Base-by-base conservation (phyloP, 64 coral and sea anemone species). In the Montipora cactus region DNA sequence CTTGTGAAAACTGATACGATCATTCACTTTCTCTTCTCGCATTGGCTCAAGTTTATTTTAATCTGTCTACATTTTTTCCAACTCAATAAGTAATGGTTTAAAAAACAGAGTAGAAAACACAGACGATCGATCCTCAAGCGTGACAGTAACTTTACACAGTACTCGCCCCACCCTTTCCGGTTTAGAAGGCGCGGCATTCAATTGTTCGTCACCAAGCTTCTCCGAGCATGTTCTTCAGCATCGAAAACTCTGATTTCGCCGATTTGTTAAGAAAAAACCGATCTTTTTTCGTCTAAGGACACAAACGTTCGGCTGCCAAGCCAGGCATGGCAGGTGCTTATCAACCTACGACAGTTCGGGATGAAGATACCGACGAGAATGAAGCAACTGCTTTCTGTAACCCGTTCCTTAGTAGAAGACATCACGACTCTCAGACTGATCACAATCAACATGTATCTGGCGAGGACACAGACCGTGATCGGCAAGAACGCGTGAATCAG, bases 341-440 rank as follows among this genome's bases (percentile, higher is more conserved):
- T 51, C 96, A 95, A 76, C 93, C 96, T 25, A 97, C 96, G 73
- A 95, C 93, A 55, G 93, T 95, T 74, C 76, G 70, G 25, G 91
- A 83, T 66, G 88, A 95, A 47, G 89, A 88, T 1, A 76, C 83
- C 44, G 87, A 95, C 75, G 81, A 74, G 2, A 49, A 90, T n/a
- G 73, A 90, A 16, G 61, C 64, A 14, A 83, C 61, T 48, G 71
- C 58, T 1, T 84, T 83, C 51, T 95, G 93, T 55, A 95, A 95
- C 64, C 93, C 88, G 55, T 84, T 95, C 12, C 72, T 85, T 44
- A 44, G 93, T 78, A 83, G 93, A 89, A 82, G 93, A 72, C 75
- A 89, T 72, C 71, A 45, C 20, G 83, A 58, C 22, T 67, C 81
- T 8, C 79, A 95, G 22, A 88, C 73, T 77, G 79, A 74, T 62